Percentiles rank a stretch among this genome's conserved stretches.
Evolutionary conservation across 2,797 vertebrate genomes (phyloP).

Genomic region (Smutsia temminckii): DNA sequence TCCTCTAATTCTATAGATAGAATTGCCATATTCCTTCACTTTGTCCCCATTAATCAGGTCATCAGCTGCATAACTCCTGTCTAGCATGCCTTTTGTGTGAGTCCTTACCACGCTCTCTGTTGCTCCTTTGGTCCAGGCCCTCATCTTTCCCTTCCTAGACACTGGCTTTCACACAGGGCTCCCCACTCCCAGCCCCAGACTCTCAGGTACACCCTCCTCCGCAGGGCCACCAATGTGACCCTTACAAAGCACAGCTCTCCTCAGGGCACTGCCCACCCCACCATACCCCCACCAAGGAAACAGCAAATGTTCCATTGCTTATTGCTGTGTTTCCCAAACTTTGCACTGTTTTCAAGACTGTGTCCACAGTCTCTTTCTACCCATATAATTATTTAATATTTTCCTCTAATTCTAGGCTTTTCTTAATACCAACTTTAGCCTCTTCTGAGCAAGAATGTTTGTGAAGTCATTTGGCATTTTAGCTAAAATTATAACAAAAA

Average conservation of each 20-base stretch:
- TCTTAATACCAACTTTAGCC: neutral
- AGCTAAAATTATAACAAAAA: neutral
- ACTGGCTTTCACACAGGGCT: neutral
- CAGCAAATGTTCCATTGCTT: neutral
- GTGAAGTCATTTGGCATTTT: neutral
- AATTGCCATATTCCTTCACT: neutral
- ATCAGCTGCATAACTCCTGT: neutral
- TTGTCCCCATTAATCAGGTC: neutral
- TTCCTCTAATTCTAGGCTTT: neutral
- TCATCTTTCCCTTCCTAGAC: neutral
- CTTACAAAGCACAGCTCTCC: neutral
- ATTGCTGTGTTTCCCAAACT: neutral
- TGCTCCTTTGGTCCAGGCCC: neutral
- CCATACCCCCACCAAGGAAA: neutral
- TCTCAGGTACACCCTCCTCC: neutral
- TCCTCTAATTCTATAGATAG: neutral
- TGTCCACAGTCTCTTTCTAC: neutral
- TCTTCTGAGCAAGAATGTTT: constrained; percentile 38
- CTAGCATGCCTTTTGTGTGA: neutral
- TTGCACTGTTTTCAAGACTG: neutral
- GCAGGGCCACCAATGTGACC: neutral
- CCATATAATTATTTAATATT: neutral
- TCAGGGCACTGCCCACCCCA: neutral
- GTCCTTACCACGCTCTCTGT: neutral
- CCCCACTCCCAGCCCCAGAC: neutral